phyloP scores from a whole-genome alignment of 2,888 invertebrate genomes.

The Cristatella mucedo region DNA sequence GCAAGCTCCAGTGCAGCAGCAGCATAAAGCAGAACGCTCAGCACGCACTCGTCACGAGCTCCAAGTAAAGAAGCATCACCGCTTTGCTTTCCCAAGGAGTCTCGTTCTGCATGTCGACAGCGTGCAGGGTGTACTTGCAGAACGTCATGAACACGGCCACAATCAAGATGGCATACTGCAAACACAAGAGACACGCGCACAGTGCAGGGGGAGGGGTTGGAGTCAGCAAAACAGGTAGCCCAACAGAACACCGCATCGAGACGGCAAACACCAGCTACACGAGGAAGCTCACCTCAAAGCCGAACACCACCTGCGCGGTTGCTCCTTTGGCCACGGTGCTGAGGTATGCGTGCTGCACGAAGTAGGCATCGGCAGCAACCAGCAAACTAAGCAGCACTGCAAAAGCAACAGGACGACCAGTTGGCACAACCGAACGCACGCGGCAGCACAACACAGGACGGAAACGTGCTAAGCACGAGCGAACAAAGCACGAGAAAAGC shows the following conservation, averaged over 20 bases:
- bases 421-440: too few species aligned
- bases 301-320: conserved; percentile 93
- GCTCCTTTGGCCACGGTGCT: conserved; percentile 82
- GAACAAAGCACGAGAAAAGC: too few species aligned
- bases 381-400: conserved; percentile 57
- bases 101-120: conserved; percentile 73
- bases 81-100: conserved; percentile 99
- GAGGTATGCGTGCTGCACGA: conserved; percentile 82
- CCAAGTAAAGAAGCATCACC: conserved; percentile 85
- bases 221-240: conserved; percentile 3
- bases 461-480: too few species aligned
- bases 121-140: conserved; percentile 75
- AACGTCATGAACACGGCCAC: conserved; percentile 80
- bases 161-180: conserved; percentile 74
- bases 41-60: conserved; percentile 73
- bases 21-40: conserved; percentile 10
- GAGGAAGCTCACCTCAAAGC: conserved; percentile 68
- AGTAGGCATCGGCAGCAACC: conserved; percentile 65
- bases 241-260: not conserved
- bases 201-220: not conserved
- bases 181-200: conserved; percentile 12
- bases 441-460: too few species aligned
- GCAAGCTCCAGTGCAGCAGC: not conserved
- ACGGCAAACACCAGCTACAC: too few species aligned
- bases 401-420: not conserved